Percentiles rank a stretch among this genome's conserved stretches.
Evolutionary conservation across 2,797 vertebrate species (phyloP).

Genomic region (Anabas testudineus): DNA sequence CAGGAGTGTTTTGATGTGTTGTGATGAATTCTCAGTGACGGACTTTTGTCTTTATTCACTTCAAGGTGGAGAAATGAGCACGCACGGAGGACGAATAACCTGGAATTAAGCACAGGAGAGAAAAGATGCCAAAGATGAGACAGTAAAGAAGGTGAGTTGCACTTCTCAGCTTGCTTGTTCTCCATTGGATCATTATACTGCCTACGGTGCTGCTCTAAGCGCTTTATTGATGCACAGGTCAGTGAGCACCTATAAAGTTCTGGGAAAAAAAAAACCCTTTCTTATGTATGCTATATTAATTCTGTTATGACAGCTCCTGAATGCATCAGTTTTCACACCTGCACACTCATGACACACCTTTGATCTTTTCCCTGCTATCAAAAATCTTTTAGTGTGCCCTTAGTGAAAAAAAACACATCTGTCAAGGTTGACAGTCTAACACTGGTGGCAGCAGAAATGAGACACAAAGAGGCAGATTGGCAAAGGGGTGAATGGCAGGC

Average conservation of each 20-base stretch:
- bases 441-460: slow-evolving; percentile 41
- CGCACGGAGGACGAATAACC: slow-evolving; percentile 38
- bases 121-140: slow-evolving; percentile 72
- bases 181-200: slow-evolving; percentile 17
- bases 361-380: slow-evolving; percentile 41
- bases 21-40: slow-evolving; percentile 51
- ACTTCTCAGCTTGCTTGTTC: slow-evolving; percentile 7
- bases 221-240: slow-evolving; percentile 32
- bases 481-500: slow-evolving; percentile 11
- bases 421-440: slow-evolving; percentile 56
- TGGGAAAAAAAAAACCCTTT: slow-evolving; percentile 31
- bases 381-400: slow-evolving; percentile 50
- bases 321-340: slow-evolving; percentile 30
- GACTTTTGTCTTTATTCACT: slow-evolving; percentile 49
- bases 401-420: slow-evolving; percentile 45
- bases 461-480: slow-evolving; percentile 37
- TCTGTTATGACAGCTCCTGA: slow-evolving; percentile 17
- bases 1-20: slow-evolving; percentile 56
- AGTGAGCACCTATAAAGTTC: slow-evolving; percentile 5
- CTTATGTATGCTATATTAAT: slow-evolving; percentile 9
- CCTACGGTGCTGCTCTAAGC: slow-evolving; percentile 1
- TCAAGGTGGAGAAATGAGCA: slow-evolving; percentile 67
- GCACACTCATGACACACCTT: slow-evolving; percentile 47
- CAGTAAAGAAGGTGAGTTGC: slow-evolving; percentile 73
- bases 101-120: slow-evolving; percentile 63